These are phyloP conservation scores for Diadophis punctatus DNA, from an alignment of 2,113 vertebrate species.

Conservation along the genomic window DNA sequence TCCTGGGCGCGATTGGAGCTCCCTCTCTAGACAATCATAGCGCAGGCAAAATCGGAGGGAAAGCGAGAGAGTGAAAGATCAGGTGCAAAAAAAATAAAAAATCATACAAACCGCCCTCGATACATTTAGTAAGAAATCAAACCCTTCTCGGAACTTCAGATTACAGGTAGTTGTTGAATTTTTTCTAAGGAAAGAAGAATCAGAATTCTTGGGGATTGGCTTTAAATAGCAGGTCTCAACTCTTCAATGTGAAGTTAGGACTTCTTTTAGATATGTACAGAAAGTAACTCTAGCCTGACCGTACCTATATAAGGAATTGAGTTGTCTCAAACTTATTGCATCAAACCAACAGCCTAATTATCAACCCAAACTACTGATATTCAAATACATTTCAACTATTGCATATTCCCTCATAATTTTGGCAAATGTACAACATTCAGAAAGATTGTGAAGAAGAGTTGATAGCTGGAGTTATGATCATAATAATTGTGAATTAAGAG, in stretches of 20 bases:
- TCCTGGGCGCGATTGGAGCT: conserved; percentile 54
- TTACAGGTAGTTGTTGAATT: neutral
- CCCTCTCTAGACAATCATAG: conserved; percentile 52
- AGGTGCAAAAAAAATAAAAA: neutral
- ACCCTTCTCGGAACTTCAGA: conserved; percentile 29
- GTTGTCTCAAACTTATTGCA: too few species aligned
- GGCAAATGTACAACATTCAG: neutral
- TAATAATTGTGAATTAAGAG: too few species aligned
- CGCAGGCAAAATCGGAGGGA: conserved; percentile 45
- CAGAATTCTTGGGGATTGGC: neutral
- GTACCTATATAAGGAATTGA: neutral
- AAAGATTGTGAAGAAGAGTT: neutral
- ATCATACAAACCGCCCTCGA: neutral
- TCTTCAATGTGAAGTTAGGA: neutral
- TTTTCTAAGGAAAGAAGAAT: neutral
- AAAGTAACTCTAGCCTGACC: neutral
- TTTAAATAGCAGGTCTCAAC: neutral
- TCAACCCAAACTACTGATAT: too few species aligned
- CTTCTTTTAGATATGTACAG: neutral
- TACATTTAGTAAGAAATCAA: conserved; percentile 47
- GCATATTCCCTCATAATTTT: neutral
- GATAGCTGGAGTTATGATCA: too few species aligned
- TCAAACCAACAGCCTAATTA: too few species aligned
- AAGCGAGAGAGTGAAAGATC: too few species aligned
- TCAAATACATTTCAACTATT: too few species aligned